Percentiles rank a stretch among this genome's conserved stretches.
phyloP scores from a whole-genome alignment of 2,113 vertebrate genomes.

The Amblyopsis rosae region DNA sequence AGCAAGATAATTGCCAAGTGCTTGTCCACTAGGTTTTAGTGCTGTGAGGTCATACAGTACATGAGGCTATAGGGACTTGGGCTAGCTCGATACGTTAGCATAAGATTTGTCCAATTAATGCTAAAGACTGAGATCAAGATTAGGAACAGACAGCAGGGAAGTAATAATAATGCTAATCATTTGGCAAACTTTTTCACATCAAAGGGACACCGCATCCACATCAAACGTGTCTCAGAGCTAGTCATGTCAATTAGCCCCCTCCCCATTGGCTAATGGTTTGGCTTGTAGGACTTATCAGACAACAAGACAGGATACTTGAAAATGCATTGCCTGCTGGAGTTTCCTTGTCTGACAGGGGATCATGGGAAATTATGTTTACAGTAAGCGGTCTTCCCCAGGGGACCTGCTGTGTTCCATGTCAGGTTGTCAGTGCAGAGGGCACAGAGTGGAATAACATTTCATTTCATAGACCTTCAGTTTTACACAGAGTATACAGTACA shows the following conservation, averaged over 20 bases:
- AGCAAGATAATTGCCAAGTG: constrained; percentile 32
- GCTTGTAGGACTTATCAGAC: constrained; percentile 51
- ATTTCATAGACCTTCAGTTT: constrained; percentile 5
- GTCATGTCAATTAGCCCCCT: constrained; percentile 54
- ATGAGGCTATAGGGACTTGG: constrained; percentile 36
- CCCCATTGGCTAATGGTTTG: constrained; percentile 47
- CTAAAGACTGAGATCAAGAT: constrained; percentile 54
- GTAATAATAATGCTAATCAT: constrained; percentile 68
- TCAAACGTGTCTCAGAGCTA: constrained; percentile 52
- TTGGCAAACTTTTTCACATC: constrained; percentile 68
- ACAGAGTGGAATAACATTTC: background rate
- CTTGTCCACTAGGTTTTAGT: constrained; percentile 19
- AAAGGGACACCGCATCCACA: constrained; percentile 63
- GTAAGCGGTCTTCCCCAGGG: constrained; percentile 17
- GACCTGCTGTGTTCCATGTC: constrained; percentile 2
- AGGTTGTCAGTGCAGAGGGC: background rate
- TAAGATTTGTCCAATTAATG: constrained; percentile 75
- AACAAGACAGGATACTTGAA: constrained; percentile 20
- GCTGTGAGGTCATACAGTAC: constrained; percentile 23
- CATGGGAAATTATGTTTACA: constrained; percentile 40
- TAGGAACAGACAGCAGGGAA: constrained; percentile 42
- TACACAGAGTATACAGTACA: background rate
- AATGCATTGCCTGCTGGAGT: constrained; percentile 24
- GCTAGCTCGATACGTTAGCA: constrained; percentile 38
- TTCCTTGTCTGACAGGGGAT: constrained; percentile 26